Conservation (phyloP, 2,113 vertebrate genomes). For the Rhagologus leucostigma region DNA sequence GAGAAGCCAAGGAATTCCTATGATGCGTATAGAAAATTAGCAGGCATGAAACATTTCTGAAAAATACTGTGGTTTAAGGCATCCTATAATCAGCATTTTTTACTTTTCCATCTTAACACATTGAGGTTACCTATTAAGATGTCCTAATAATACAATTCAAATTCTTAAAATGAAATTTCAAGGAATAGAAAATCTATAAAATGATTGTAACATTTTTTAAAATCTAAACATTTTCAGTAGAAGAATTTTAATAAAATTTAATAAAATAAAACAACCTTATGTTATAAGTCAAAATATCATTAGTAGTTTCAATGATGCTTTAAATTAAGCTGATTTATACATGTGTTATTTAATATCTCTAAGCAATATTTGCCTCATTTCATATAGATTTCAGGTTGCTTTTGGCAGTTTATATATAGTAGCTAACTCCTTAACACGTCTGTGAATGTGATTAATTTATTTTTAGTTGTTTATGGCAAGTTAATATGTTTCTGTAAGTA, state of each 20-base stretch:
- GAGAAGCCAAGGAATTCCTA: background rate
- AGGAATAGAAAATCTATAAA: background rate
- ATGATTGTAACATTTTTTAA: background rate
- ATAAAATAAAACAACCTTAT: background rate
- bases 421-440: background rate
- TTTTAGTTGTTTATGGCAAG: background rate
- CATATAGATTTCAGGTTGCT: background rate
- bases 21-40: background rate
- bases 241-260: background rate
- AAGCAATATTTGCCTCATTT: background rate
- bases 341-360: background rate
- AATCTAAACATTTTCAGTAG: background rate
- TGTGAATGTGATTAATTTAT: conserved; percentile 18
- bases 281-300: background rate
- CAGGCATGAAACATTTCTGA: background rate
- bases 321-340: background rate
- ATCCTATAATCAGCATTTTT: background rate
- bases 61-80: background rate
- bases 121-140: background rate
- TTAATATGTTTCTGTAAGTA: background rate
- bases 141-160: background rate
- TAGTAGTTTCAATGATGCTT: background rate
- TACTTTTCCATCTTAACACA: background rate
- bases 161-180: background rate
- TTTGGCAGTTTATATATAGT: background rate